Percentiles rank a stretch among this genome's conserved stretches.
These are phyloP conservation scores for Megastigmus dorsalis DNA, from an alignment of 2,888 invertebrate genomes.

Conservation along the genomic window DNA sequence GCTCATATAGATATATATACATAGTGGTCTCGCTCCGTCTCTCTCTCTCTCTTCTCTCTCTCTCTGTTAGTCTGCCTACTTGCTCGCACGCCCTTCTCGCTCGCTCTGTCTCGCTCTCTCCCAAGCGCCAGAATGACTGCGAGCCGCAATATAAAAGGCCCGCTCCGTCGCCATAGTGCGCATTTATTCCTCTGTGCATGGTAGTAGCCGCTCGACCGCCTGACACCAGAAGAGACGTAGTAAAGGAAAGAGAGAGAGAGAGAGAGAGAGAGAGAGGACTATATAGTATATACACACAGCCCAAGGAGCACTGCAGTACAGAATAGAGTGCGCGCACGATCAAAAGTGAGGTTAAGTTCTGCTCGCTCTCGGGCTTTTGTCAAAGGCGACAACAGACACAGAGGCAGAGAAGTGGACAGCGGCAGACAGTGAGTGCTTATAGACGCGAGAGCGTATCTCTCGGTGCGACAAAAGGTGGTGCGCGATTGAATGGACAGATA, in stretches of 20 bases:
- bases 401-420: background rate
- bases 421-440: background rate
- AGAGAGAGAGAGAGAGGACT: background rate
- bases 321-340: background rate
- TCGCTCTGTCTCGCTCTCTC: background rate
- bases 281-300: too few species aligned
- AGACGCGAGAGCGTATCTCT: background rate
- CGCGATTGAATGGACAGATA: background rate
- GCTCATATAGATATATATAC: too few species aligned
- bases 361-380: too few species aligned
- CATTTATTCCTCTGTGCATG: constrained; percentile 52
- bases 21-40: background rate
- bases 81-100: background rate
- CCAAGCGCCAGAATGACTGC: background rate
- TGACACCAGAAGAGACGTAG: background rate
- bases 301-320: too few species aligned
- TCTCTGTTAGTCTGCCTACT: background rate
- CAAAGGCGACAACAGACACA: too few species aligned
- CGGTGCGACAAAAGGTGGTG: background rate
- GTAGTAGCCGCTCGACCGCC: background rate
- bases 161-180: constrained; percentile 47
- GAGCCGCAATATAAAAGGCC: constrained; percentile 57
- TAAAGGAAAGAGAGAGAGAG: background rate
- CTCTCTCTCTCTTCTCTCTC: background rate
- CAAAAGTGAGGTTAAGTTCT: background rate